phyloP scores from a whole-genome alignment of 2,888 invertebrate species.

The Plebejus anna region DNA sequence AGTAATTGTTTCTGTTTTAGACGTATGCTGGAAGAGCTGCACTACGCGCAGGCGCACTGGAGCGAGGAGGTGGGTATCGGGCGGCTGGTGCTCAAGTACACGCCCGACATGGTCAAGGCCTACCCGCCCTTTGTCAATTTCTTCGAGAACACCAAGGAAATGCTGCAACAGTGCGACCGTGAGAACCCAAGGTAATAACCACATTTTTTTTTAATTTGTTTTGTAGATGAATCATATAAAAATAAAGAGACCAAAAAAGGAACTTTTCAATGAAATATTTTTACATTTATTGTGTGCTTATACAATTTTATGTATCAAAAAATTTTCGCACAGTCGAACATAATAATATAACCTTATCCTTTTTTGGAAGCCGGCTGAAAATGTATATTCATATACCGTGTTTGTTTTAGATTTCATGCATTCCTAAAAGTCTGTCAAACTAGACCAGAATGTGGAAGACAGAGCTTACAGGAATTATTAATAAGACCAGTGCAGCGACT shows the following conservation, averaged over 20 bases:
- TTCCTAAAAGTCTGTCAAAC: constrained; percentile 97
- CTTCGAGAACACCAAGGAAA: constrained; percentile 97
- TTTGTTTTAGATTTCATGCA: constrained; percentile 89
- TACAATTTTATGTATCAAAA: too few relatives aligned
- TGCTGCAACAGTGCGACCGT: constrained; percentile 93
- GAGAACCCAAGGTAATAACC: constrained; percentile 86
- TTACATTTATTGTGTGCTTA: too few relatives aligned
- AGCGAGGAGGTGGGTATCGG: constrained; percentile 93
- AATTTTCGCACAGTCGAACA: too few relatives aligned
- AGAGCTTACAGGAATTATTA: constrained; percentile 96
- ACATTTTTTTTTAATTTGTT: not conserved
- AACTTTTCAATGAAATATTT: not conserved
- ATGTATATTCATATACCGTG: not conserved
- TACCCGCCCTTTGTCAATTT: constrained; percentile 99
- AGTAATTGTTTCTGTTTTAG: constrained; percentile 42
- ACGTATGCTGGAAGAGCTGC: constrained; percentile 83
- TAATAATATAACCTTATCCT: too few relatives aligned
- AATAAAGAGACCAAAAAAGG: not conserved
- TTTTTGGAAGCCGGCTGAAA: too few relatives aligned
- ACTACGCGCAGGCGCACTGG: constrained; percentile 87
- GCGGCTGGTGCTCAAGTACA: constrained; percentile 91
- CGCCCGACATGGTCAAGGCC: constrained; percentile 92
- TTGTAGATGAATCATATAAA: not conserved
- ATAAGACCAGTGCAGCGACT: constrained; percentile 98
- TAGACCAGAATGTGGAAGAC: constrained; percentile 96